phyloP scores from a whole-genome alignment of 2,888 invertebrate genomes.

The Macaria liturata region DNA sequence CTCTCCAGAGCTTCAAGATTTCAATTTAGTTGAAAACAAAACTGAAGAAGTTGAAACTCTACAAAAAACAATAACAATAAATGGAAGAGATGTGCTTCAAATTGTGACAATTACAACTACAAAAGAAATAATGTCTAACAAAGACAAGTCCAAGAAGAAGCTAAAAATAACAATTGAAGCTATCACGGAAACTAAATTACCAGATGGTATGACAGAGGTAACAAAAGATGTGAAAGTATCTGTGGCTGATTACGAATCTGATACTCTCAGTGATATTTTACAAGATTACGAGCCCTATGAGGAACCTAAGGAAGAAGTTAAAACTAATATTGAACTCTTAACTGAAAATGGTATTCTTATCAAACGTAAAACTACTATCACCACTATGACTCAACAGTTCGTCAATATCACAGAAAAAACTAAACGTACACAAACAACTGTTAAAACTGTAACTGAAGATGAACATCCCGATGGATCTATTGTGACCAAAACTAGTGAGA shows the following conservation, averaged over 20 bases:
- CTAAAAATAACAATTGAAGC: slow-evolving; percentile 68
- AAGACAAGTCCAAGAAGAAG: slow-evolving; percentile 63
- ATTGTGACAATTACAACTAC: slow-evolving; percentile 65
- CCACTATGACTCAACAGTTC: slow-evolving; percentile 54
- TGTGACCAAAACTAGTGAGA: slow-evolving; percentile 68
- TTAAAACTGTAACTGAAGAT: slow-evolving; percentile 64
- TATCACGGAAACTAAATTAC: slow-evolving; percentile 62
- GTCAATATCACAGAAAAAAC: slow-evolving; percentile 44
- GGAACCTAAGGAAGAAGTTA: slow-evolving; percentile 53
- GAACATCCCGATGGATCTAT: slow-evolving; percentile 70
- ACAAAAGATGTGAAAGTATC: slow-evolving; percentile 70
- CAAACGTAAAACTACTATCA: slow-evolving; percentile 60
- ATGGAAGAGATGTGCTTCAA: slow-evolving; percentile 65
- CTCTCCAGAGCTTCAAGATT: slow-evolving; percentile 57
- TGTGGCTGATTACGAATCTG: slow-evolving; percentile 57
- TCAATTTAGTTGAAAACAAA: slow-evolving; percentile 57
- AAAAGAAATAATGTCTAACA: slow-evolving; percentile 60
- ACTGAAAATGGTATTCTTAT: slow-evolving; percentile 56
- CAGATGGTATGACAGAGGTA: slow-evolving; percentile 68
- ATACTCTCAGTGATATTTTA: slow-evolving; percentile 40
- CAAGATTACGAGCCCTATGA: slow-evolving; percentile 51
- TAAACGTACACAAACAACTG: slow-evolving; percentile 60
- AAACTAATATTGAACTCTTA: slow-evolving; percentile 49
- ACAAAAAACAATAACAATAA: slow-evolving; percentile 54
- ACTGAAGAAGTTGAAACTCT: slow-evolving; percentile 57